Percentiles rank a stretch among this genome's conserved stretches.
phyloP scores from a whole-genome alignment of 2,113 vertebrate genomes.

The Castor canadensis region DNA sequence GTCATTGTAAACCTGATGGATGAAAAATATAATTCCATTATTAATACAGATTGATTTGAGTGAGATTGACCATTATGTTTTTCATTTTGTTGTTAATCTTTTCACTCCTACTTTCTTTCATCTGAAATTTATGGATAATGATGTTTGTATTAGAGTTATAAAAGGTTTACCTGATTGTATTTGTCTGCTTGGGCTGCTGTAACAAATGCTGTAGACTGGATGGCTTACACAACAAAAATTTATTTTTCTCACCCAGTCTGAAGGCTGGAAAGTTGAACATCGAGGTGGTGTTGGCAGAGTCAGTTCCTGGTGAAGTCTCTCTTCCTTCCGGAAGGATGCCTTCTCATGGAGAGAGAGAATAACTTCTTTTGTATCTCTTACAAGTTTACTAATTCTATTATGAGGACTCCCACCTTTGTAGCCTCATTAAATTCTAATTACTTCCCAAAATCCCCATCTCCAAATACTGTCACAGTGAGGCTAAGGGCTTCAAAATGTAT shows the following conservation, averaged over 20 bases:
- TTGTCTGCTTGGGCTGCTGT: background rate
- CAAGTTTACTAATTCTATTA: background rate
- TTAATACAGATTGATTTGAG: slow-evolving; percentile 5
- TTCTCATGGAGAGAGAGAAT: background rate
- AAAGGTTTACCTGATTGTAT: slow-evolving; percentile 4
- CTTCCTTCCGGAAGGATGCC: background rate
- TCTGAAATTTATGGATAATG: background rate
- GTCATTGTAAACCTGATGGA: background rate
- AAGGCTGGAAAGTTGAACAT: background rate
- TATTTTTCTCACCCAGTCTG: background rate
- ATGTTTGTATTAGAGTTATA: background rate
- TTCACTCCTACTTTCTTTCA: slow-evolving; percentile 18
- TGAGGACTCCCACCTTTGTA: background rate
- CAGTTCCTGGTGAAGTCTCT: background rate
- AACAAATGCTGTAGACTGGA: background rate
- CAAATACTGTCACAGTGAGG: background rate
- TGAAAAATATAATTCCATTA: background rate
- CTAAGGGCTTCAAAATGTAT: background rate
- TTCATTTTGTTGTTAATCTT: slow-evolving; percentile 21
- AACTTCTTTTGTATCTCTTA: background rate
- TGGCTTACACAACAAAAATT: background rate
- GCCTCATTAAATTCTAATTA: background rate
- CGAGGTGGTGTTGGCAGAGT: background rate
- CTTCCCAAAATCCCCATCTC: background rate
- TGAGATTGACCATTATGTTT: background rate